Base-by-base conservation (phyloP, 2,113 vertebrate species). In the Ceyx cyanopectus region DNA sequence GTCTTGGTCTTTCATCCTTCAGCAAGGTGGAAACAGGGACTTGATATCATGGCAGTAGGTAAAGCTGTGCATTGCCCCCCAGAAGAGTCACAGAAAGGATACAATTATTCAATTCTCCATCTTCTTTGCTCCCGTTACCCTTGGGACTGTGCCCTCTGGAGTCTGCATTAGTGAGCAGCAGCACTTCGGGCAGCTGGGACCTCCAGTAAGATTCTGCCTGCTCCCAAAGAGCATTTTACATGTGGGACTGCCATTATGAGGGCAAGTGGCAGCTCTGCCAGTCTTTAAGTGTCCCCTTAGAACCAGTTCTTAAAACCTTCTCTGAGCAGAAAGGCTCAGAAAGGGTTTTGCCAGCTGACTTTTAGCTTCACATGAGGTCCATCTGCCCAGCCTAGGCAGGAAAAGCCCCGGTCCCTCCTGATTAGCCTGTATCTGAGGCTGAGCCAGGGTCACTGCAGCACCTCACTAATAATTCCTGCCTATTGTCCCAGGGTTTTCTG, bases 61-160 rank as follows among this genome's bases (percentile, higher is more conserved):
- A 53, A 24, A 27, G 29, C 5, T 17, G 4, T 41, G 69, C 16
- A 7, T 32, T 62, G 32, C 19, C 23, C 26, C 72, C 24, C 10
- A 13, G 43, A 37, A 58, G 20, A 83, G 16, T 5, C 43, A 6
- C 43, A 17, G 74, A 16, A 68, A 65, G 58, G 53, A 2, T 23
- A 23, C 6, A 40, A 0, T 10, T 12, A 24, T 15, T 30, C 29
- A 22, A 1, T 30, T 72, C 24, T 27, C 12, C 11, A 5, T 26
- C 10, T 0, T 0, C 24, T 34, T 24, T 23, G 14, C 58, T 41
- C 24, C 27, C 1, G 0, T 8, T 40, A 12, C 5, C 24, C 61
- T 32, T n/a, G 37, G 45, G 57, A 5, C 21, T 41, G 20, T 9
- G 8, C 14, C 37, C 41, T 62, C 50, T 1, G 0, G 32, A 75